Percentiles rank a stretch among this genome's conserved stretches.
These are phyloP conservation scores for Graptemys geographica DNA, from an alignment of 2,797 vertebrate genomes.

Conservation along the genomic window DNA sequence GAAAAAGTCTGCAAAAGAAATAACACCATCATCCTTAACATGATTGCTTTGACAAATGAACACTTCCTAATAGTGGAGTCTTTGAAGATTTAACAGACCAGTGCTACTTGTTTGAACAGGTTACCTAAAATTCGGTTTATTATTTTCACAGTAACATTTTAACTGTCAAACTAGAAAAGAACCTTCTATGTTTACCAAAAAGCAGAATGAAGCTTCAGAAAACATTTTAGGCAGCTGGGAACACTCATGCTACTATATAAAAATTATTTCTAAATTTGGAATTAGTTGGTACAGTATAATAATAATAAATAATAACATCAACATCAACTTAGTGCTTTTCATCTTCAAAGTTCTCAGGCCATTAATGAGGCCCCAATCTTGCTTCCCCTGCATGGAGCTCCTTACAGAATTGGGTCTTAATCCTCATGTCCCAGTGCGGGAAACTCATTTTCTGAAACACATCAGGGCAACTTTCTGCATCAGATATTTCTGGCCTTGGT, in stretches of 20 bases:
- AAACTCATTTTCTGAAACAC: not conserved
- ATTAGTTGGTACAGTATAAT: not conserved
- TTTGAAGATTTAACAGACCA: slow-evolving; percentile 67
- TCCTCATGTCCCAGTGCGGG: not conserved
- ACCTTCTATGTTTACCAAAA: slow-evolving; percentile 63
- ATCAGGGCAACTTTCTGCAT: not conserved
- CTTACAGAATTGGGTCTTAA: not conserved
- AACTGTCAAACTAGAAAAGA: slow-evolving; percentile 71
- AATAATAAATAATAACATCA: not conserved
- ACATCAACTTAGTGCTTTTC: not conserved
- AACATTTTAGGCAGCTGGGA: slow-evolving; percentile 54
- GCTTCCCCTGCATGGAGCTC: not conserved
- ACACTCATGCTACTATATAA: slow-evolving; percentile 23
- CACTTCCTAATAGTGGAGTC: slow-evolving; percentile 54
- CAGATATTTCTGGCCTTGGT: not conserved
- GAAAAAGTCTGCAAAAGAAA: slow-evolving; percentile 38
- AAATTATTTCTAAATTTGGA: slow-evolving; percentile 13
- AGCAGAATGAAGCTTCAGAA: slow-evolving; percentile 55
- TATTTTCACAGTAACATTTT: slow-evolving; percentile 59
- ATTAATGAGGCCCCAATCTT: not conserved
- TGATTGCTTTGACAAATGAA: slow-evolving; percentile 36
- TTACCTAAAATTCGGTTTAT: slow-evolving; percentile 74
- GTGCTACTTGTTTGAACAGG: slow-evolving; percentile 68
- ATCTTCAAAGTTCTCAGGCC: not conserved
- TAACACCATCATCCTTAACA: slow-evolving; percentile 22